Evolutionary conservation across 2,113 vertebrate species (phyloP), one percentile per base, ranked within the genome.

Genomic region (Prietella phreatophila): DNA sequence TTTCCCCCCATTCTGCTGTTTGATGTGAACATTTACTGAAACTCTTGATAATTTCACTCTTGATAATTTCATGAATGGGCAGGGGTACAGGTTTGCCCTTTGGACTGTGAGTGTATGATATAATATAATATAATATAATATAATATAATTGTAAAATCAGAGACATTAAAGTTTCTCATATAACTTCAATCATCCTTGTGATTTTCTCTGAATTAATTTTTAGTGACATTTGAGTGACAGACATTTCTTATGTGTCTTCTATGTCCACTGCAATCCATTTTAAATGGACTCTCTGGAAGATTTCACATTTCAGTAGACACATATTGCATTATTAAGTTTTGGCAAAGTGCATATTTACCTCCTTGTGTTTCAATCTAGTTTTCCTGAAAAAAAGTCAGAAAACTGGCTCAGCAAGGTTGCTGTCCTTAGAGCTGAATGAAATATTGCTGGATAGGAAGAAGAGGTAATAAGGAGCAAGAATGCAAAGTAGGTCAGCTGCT

Each of bases 391-490:
- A 67, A 67, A 33, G 17, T 36, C 69, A 20, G 20, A 75, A 75
- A 25, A 47, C 36, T 47, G 25, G 20, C 25, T 42, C 19, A 76
- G 20, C 8, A 47, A 22, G 22, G 73, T 11, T 42, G 6, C 20
- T 75, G 71, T 71, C 67, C 67, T 71, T 33, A 33, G 67, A 71
- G 30, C 39, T 76, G 39, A 42, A 75, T 75, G 36, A 76, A 76
- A 76, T 76, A 13, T 25, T 47, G 39, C 39, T 76, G 36, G 20
- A 39, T 27, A 47, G 20, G 20, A 75, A 47, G 4, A 47, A 47
- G 9, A 47, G 73, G 39, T 25, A 76, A 76, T 76, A 76, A 25
- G 39, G 0, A 39, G 19, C 47, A 76, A 25, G 73, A 76, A 42
- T 1, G 20, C 8, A 76, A 47, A 47, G 73, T 27, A 76, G 73